Percentiles rank a stretch among this genome's conserved stretches.
Evolutionary conservation across 2,797 vertebrate genomes (phyloP).

Genomic region (Pangasius macronema): DNA sequence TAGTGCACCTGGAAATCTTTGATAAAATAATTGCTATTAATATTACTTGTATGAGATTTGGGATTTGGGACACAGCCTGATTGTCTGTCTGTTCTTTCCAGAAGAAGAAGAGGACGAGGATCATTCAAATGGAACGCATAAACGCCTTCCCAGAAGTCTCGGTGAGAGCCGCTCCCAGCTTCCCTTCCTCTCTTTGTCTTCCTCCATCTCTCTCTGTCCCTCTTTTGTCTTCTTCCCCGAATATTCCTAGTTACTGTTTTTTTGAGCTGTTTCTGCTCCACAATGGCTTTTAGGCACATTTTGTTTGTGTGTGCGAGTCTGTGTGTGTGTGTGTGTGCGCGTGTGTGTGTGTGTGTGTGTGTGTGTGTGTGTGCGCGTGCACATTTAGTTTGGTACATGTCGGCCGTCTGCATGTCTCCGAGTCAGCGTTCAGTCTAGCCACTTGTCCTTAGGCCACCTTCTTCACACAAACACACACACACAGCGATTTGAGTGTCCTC

Average conservation of each 20-base stretch:
- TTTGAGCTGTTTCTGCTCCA: constrained; percentile 10
- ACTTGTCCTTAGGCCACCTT: constrained; percentile 49
- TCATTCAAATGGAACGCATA: constrained; percentile 60
- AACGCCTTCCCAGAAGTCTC: constrained; percentile 71
- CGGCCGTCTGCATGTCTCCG: constrained; percentile 32
- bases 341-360: constrained; percentile 12
- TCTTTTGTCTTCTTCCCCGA: constrained; percentile 19
- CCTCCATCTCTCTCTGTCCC: constrained; percentile 21
- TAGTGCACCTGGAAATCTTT: neutral
- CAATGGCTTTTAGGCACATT: constrained; percentile 15
- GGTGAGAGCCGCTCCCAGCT: constrained; percentile 59
- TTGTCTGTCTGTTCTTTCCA: constrained; percentile 14
- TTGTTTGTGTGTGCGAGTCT: neutral
- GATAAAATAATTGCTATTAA: neutral
- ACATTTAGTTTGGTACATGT: constrained; percentile 15
- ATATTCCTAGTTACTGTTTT: constrained; percentile 29
- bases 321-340: neutral
- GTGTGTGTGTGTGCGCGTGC: constrained; percentile 2
- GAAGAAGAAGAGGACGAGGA: constrained; percentile 57
- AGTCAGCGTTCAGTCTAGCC: constrained; percentile 42
- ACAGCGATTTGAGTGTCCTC: constrained; percentile 31
- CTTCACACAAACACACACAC: constrained; percentile 23
- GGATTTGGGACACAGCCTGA: neutral
- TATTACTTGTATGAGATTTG: neutral
- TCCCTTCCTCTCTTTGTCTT: constrained; percentile 41